A percentile compares a stretch with the other conserved stretches of the same genome.
Evolutionary conservation across 1,140 invertebrate genomes (phyloP).

Genomic region (Danaus melanippus): DNA sequence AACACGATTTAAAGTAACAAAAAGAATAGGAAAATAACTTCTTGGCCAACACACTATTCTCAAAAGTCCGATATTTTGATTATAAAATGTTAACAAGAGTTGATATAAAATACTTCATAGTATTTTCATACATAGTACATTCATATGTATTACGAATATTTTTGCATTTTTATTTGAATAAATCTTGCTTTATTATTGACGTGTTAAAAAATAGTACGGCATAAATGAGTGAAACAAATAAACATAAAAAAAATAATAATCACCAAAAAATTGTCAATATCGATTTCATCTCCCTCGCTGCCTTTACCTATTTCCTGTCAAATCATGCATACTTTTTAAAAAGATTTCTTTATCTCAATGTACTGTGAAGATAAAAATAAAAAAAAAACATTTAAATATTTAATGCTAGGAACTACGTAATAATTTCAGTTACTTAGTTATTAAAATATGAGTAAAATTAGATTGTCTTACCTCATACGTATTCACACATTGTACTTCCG

Average conservation of each 20-base stretch:
- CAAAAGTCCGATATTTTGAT: too few relatives aligned
- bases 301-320: conserved; percentile 63
- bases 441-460: conserved; percentile 1
- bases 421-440: too few relatives aligned
- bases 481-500: conserved; percentile 79
- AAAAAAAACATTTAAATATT: conserved; percentile 7
- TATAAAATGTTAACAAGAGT: too few relatives aligned
- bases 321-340: conserved; percentile 20
- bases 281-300: conserved; percentile 60
- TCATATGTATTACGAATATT: neutral
- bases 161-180: neutral
- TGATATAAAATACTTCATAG: too few relatives aligned
- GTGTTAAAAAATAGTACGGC: conserved; percentile 16
- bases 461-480: conserved; percentile 66
- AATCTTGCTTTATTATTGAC: neutral
- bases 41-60: too few relatives aligned
- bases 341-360: neutral
- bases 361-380: neutral
- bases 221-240: conserved; percentile 9
- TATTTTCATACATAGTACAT: too few relatives aligned
- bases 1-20: too few relatives aligned
- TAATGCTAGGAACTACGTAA: too few relatives aligned
- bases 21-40: too few relatives aligned
- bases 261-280: conserved; percentile 70
- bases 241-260: conserved; percentile 39